Base-by-base conservation (phyloP, 2,797 vertebrate genomes). In the Pampus argenteus region DNA sequence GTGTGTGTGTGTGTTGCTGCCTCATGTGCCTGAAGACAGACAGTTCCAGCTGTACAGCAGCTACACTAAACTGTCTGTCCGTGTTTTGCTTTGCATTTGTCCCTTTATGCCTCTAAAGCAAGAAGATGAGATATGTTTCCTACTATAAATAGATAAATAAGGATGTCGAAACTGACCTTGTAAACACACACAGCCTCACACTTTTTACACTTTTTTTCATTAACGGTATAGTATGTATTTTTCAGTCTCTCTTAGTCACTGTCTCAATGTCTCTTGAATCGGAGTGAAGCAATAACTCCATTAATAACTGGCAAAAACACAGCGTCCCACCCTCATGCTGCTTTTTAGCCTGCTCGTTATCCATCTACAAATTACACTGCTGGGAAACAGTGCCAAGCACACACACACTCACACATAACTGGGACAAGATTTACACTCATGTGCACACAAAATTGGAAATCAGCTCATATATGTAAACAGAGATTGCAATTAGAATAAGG, bases 331-430 rank as follows among this genome's bases (percentile, higher is more conserved):
- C 23, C 65, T 23, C 36, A 18, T 20, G 49, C 50, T 75, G 63
- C 68, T 81, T 73, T 85, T 82, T 81, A 83, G 73, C 78, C 68
- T 52, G n/a, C n/a, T n/a, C 74, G 77, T 71, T 86, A 77, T 80
- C 56, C 42, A 34, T 79, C 71, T 63, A 64, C 62, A 75, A 71
- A 45, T 57, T 40, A 49, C 55, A 58, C 74, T 5, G 4, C 66
- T 62, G 61, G 58, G 78, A 79, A 66, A 49, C 48, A 23, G 31
- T 44, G 26, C 31, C 9, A 10, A 15, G 18, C 51, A 38, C 45
- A 64, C 66, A 57, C 56, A 15, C 20, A 36, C 42, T 60, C 34
- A 31, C 7, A 60, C 8, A 48, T 22, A 40, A 74, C 17, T 38
- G 4, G 26, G 50, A 51, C 6, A 31, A n/a, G 23, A 59, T 25